Base-by-base conservation (phyloP, 2,888 invertebrate genomes). In the Lochmaea crataegi region DNA sequence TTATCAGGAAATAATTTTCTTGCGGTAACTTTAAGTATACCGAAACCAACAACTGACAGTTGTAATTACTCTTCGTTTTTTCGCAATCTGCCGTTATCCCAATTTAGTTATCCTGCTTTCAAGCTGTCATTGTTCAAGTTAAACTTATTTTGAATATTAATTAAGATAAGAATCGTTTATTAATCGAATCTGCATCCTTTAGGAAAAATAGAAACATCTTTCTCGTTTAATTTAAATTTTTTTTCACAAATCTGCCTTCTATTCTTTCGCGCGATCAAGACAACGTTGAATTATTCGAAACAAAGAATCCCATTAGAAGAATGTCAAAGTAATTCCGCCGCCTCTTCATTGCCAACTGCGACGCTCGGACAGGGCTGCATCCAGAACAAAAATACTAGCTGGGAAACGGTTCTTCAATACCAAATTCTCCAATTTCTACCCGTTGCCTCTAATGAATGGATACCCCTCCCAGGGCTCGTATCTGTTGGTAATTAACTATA, bases 261-360 rank as follows among this genome's bases (percentile, higher is more conserved):
- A 57, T 61, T n/a, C 26, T 58, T 58, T 65, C 53, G 12, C 56
- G n/a, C 69, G 26, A 69, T 69, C 63, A 57, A 69, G 69, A 69
- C 63, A 64, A 69, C 64, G 56, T n/a, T 64, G 67, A 68, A 16
- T 74, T 71, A 71, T 74, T 58, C 22, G 65, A 68, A 71, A 74
- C 74, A 74, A 74, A 74, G 71, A 74, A 74, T 68, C 58, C 74
- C 71, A 71, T 68, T 71, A 68, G 71, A 68, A 69, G 60, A 68
- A 74, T 63, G 60, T 66, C 53, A 66, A 66, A 73, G 69, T 65
- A 70, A 73, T 74, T 74, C 65, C 63, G 26, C 63, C 53, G 60
- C 71, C 53, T 58, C 66, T 48, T 41, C 11, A 18, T 63, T 63
- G 42, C 61, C 38, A 41, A 63, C 42, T 42, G 41, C 61, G 61